Base-by-base conservation (phyloP, 2,888 invertebrate species). In the Archips crataeganus region DNA sequence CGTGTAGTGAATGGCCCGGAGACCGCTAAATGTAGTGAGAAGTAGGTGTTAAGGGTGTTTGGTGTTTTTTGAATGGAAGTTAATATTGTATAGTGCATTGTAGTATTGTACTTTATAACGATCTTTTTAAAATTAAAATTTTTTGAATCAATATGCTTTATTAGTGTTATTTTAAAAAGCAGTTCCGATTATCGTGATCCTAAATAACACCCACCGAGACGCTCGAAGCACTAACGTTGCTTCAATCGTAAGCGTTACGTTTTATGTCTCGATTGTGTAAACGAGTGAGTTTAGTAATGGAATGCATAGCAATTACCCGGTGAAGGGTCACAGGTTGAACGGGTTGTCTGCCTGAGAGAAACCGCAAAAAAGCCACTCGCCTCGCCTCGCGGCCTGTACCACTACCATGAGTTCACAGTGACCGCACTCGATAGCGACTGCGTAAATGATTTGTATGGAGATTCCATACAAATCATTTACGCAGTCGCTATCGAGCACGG, bases 241-340 rank as follows among this genome's bases (percentile, higher is more conserved):
- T 73, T 73, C 42, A 69, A 73, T 73, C 63, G 73, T 47, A 47
- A 63, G 32, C 36, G 73, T 73, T 69, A 73, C 73, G 73, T 69
- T 73, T 68, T 68, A 73, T 42, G 68, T 63, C 68, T 59, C 63
- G 73, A 73, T 73, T 73, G 73, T 73, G 73, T 69, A 73, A 73
- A 73, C 63, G 73, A 69, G 64, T 73, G 69, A 63, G 73, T 73
- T 73, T 73, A 73, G 73, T 73, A 73, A 73, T 68, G 64, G 69
- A 73, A 73, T 73, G 73, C 73, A 73, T 69, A 64, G 73, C 73
- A 73, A 73, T 73, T 73, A 73, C 73, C 65, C 59, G 59, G 73
- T 64, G 68, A 73, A 63, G 73, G 73, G 73, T 73, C 73, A 73
- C 69, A 68, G 73, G 73, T 73, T 69, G 73, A 73, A 73, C 73